Evolutionary conservation across 2,888 invertebrate species (phyloP), one percentile per base, ranked within the genome.

Genomic region (Gasteruption jaculator): DNA sequence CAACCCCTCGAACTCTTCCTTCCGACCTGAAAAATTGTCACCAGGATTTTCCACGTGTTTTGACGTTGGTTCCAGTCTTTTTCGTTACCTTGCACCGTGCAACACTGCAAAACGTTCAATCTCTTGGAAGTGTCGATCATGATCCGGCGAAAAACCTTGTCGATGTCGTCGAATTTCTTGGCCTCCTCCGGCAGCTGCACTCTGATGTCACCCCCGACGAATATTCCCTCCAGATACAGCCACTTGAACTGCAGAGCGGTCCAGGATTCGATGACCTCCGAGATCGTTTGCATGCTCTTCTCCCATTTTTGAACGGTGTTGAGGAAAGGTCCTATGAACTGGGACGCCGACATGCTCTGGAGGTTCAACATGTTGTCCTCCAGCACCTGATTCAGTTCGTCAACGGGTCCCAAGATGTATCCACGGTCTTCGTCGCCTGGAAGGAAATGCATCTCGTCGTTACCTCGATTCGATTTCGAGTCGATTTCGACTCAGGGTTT

Each of bases 151-250:
- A 88, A 93, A 2, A 77, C 65, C 63, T 80, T 84, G 65, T 94
- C 92, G 54, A 93, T 89, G 47, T 86, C 84, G 62, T 93, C 92
- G 69, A 94, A 94, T 67, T 88, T 90, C 65, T 81, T 85, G 0
- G 92, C 91, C 64, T 92, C 92, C 2, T 91, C 91, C 0, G 92
- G 91, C 38, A 94, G 72, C 61, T 93, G 92, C 0, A 80, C 71
- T 35, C 91, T 76, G 50, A 94, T 92, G 62, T 93, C 93, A 4
- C 90, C 90, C 0, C 88, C 90, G 1, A 91, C 83, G 65, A 93
- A 94, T 47, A 94, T 92, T 0, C 91, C 91, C 65, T 93, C 93
- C 49, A 94, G 73, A 63, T 94, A 91, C 50, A 92, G 75, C 93
- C 94, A 94, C 66, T 90, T 92, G 43, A 86, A 76, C 65, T 94